A percentile compares a stretch with the other conserved stretches of the same genome.
Conservation (phyloP, 2,797 vertebrate species). For the Clamator glandarius region DNA sequence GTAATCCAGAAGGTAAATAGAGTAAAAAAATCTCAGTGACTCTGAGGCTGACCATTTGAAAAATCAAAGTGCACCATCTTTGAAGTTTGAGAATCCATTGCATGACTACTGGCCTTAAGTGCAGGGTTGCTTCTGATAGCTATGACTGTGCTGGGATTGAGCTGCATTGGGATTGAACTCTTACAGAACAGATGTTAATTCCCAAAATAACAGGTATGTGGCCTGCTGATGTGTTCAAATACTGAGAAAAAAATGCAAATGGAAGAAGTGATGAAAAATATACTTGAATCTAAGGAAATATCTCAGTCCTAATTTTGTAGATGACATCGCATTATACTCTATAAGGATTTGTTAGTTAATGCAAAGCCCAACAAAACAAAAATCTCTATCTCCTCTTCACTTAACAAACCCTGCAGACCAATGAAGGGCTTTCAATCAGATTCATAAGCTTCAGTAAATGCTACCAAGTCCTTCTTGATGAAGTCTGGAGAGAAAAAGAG, state of each 20-base stretch:
- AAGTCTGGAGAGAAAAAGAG: slow-evolving; percentile 8
- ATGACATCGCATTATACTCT: neutral
- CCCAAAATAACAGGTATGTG: neutral
- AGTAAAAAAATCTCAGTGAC: neutral
- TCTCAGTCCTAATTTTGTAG: neutral
- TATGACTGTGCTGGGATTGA: neutral
- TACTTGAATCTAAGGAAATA: neutral
- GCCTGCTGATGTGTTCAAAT: neutral
- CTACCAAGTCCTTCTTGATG: slow-evolving; percentile 2
- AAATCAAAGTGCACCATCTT: fast-evolving
- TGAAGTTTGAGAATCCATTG: neutral
- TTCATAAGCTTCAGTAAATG: slow-evolving; percentile 16
- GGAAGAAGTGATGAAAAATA: neutral
- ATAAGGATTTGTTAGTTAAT: neutral
- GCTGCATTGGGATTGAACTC: neutral
- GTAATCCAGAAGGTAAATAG: neutral
- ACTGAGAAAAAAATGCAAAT: neutral
- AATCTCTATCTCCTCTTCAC: neutral
- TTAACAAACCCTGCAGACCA: neutral
- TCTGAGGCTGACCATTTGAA: neutral
- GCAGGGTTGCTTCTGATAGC: fast-evolving
- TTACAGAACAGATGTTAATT: neutral
- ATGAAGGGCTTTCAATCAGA: neutral
- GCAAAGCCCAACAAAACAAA: neutral
- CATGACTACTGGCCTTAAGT: neutral